Conservation (phyloP, 1,140 invertebrate species). For the Globodera ellingtonae region DNA sequence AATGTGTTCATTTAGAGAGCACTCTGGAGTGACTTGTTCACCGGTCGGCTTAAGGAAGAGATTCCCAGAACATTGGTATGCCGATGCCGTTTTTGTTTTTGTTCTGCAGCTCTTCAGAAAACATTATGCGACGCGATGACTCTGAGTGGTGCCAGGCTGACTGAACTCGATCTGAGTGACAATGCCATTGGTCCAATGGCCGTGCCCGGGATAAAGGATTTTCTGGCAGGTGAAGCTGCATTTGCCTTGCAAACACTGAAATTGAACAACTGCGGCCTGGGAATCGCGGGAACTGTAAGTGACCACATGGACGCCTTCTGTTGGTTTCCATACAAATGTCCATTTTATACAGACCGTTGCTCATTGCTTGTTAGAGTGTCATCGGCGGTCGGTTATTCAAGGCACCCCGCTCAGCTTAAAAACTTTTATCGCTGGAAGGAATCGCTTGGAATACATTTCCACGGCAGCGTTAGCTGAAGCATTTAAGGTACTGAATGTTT, state of each 20-base stretch:
- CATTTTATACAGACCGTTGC: constrained; percentile 74
- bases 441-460: constrained; percentile 90
- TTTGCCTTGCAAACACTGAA: constrained; percentile 78
- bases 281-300: constrained; percentile 78
- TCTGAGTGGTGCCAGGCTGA: constrained; percentile 76
- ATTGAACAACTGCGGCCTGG: constrained; percentile 93
- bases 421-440: constrained; percentile 88
- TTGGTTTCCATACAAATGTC: constrained; percentile 13
- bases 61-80: constrained; percentile 84
- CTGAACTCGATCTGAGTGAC: constrained; percentile 89
- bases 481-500: constrained; percentile 72
- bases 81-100: constrained; percentile 31
- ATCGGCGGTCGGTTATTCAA: constrained; percentile 72
- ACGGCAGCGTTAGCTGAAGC: constrained; percentile 80
- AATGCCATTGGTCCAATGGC: constrained; percentile 97
- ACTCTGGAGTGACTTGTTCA: constrained; percentile 92
- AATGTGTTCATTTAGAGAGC: constrained; percentile 35
- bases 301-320: not conserved
- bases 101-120: constrained; percentile 68
- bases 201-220: constrained; percentile 81
- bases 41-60: constrained; percentile 87
- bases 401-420: constrained; percentile 75
- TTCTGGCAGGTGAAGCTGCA: constrained; percentile 81
- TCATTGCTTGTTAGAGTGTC: constrained; percentile 76
- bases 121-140: constrained; percentile 81